Evolutionary conservation across 2,797 vertebrate genomes (phyloP), one percentile per base, ranked within the genome.

Genomic region (Megalops cyprinoides): DNA sequence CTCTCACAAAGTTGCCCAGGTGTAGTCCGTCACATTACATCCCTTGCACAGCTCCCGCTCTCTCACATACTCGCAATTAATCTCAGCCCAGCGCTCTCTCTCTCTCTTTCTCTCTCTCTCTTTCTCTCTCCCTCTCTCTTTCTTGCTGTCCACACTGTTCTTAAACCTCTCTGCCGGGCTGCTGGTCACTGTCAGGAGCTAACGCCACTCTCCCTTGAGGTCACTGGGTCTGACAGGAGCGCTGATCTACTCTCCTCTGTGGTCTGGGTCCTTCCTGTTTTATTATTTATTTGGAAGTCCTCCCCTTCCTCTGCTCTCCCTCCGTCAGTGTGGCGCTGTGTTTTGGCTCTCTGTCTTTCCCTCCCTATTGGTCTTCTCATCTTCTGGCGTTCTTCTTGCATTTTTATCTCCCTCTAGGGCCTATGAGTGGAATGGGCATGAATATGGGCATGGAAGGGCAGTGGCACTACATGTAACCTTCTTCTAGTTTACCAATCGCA

Each of bases 401-500:
- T 95, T 94, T 93, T 94, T 96, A 91, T 96, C 94, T 96, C 93
- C 96, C 91, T 96, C 94, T 96, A 99, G 98, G 98, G 95, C 96
- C 98, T 92, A 99, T 99, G 97, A 96, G 97, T 95, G 98, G 98
- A 93, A 99, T 99, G 98, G 96, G 98, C 91, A 99, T 99, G 98
- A 99, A 99, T 96, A 99, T 99, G 97, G 98, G 98, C 91, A 99
- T 99, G 98, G 98, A 99, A 95, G 98, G 98, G 95, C 98, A 99
- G 93, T 99, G 98, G 98, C 98, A 99, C 97, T 99, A 99, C 96
- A 99, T 99, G 98, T 99, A 98, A 98, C 95, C 96, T 95, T 94
- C 94, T 94, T 92, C 94, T 95, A 95, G 95, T 94, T 67, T 95
- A 95, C 95, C 96, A 96, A 96, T 97, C 96, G 95, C 97, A 97